A percentile compares a stretch with the other conserved stretches of the same genome.
These are phyloP conservation scores for Pipistrellus pygmaeus DNA, from an alignment of 2,797 vertebrate genomes.

Conservation along the genomic window DNA sequence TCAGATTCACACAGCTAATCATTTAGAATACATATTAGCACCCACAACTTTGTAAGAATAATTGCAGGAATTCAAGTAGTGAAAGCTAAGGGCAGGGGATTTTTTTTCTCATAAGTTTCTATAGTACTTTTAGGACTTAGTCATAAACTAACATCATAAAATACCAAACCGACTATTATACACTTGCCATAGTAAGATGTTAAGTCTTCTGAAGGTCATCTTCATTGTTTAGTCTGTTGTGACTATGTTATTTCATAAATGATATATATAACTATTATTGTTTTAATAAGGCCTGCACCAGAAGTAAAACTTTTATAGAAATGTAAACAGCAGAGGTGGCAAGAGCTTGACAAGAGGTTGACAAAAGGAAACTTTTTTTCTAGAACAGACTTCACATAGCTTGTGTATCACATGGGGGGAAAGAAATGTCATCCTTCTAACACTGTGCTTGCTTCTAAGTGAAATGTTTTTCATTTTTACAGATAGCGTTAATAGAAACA, in stretches of 20 bases:
- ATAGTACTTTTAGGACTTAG: neutral
- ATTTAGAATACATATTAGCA: neutral
- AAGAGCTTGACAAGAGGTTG: neutral
- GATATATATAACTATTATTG: neutral
- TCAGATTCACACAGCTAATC: neutral
- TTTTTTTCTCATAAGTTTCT: constrained; percentile 10
- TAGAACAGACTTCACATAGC: too few species aligned
- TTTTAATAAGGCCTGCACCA: neutral
- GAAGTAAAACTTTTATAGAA: neutral
- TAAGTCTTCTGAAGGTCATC: neutral
- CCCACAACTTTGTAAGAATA: neutral
- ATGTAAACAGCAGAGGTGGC: constrained; percentile 16
- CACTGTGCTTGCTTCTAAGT: neutral
- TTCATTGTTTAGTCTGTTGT: neutral
- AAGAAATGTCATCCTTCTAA: neutral
- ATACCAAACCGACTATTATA: neutral
- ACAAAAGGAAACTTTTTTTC: neutral
- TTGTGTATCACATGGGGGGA: neutral
- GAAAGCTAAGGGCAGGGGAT: neutral
- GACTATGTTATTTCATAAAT: neutral
- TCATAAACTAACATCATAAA: constrained; percentile 12
- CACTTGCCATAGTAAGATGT: neutral
- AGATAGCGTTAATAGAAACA: neutral
- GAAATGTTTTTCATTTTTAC: neutral
- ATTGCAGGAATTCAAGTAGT: neutral